Percentiles rank a stretch among this genome's conserved stretches.
Evolutionary conservation across 2,888 invertebrate genomes (phyloP).

Genomic region (Pyrrhia umbra): DNA sequence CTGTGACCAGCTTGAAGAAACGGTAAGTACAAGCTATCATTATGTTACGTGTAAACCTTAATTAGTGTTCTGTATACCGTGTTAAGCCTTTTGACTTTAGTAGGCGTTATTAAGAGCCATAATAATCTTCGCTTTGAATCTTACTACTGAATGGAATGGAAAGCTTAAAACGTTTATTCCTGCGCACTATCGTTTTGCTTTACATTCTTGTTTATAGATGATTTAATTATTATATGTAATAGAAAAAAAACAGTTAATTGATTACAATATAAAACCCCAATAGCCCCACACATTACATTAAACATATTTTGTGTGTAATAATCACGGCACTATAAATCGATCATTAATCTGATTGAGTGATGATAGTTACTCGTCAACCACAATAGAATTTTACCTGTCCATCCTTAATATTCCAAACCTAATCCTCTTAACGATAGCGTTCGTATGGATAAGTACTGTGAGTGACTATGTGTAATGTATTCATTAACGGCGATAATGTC

Average conservation of each 20-base stretch:
- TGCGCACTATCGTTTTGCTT: not conserved
- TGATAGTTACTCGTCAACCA: constrained; percentile 22
- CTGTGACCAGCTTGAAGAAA: constrained; percentile 22
- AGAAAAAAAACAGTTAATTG: too few relatives aligned
- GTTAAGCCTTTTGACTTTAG: constrained; percentile 4
- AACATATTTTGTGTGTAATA: too few relatives aligned
- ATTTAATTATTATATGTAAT: too few relatives aligned
- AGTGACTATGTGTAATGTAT: constrained; percentile 2
- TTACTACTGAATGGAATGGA: constrained; percentile 21
- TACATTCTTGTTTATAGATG: too few relatives aligned
- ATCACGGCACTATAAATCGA: constrained; percentile 13
- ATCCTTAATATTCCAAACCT: constrained; percentile 14
- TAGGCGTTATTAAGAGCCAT: not conserved
- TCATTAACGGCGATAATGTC: constrained; percentile 39
- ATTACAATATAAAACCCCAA: too few relatives aligned
- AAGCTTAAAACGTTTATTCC: constrained; percentile 4
- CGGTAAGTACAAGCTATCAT: constrained; percentile 18
- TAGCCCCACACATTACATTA: too few relatives aligned
- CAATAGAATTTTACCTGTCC: constrained; percentile 24
- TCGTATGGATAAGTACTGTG: constrained; percentile 1
- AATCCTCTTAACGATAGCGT: constrained; percentile 21
- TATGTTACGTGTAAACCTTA: constrained; percentile 16
- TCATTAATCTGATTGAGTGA: not conserved
- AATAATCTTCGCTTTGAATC: constrained; percentile 26
- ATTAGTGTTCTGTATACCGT: constrained; percentile 6